Evolutionary conservation across 2,797 vertebrate species (phyloP), one percentile per base, ranked within the genome.

Genomic region (Channa striata): DNA sequence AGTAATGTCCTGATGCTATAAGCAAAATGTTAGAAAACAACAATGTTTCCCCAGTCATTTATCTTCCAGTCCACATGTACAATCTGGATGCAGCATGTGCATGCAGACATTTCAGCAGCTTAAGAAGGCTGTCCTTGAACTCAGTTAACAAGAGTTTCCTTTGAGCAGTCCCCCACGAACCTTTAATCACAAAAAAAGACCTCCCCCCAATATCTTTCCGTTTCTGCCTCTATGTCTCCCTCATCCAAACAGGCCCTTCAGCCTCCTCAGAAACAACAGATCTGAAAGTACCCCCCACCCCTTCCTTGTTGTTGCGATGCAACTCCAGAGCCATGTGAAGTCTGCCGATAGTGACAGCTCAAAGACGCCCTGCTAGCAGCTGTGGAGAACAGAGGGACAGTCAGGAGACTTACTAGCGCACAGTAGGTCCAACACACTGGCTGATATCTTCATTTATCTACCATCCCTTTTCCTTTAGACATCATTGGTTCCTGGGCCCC

Each of bases 61-160:
- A 89, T 91, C 81, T 69, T 47, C 66, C 63, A 54, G 80, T 56
- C 69, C 80, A 84, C 74, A 87, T 90, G 81, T 87, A 58, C 76
- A 80, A 81, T 83, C 82, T 90, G 86, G 78, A 85, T 73, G 69
- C 77, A 83, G 78, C 70, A 77, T 76, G 78, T 66, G 71, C 64
- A 73, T 39, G 48, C 60, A 85, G 50, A 82, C 68, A 74, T 72
- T 78, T 77, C 81, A 80, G 77, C 79, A 74, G 78, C 71, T 81
- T 78, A 73, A 78, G 65, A 81, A 68, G 39, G 69, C 80, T 73
- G 89, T 83, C 87, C 84, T 91, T 92, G 80, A 89, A 88, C 74
- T 81, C 59, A 52, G 67, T 71, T 71, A 78, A 82, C 78, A 71
- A 77, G 65, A 79, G 57, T 84, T 88, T 83, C 74, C 68, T 82